Evolutionary conservation across 1,140 invertebrate species (phyloP), one percentile per base, ranked within the genome.

Genomic region (Dysdera silvatica): DNA sequence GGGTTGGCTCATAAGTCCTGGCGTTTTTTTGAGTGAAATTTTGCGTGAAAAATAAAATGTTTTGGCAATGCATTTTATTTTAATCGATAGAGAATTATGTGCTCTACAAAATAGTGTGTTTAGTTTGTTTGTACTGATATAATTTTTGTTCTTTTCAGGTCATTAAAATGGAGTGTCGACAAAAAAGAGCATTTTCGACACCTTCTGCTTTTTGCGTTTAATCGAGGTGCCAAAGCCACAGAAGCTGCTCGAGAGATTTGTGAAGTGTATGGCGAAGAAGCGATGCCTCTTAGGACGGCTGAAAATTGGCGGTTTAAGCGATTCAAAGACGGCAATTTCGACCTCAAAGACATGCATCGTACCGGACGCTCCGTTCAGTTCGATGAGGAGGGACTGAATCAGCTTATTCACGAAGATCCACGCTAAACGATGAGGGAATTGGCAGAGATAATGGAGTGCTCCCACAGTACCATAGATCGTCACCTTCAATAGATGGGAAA

Each of bases 251-350:
- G 23, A 8, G n/a, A 43, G 7, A 43, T 43, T 43, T 43, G 41
- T 6, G 41, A 6, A 8, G 41, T n/a, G 23, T 43, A 18, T 43
- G 41, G n/a, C 6, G 41, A 43, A 18, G 41, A 16, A 16, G 41
- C 3, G 1, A 45, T 45, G 18, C 1, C 3, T 18, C 12, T 16
- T 16, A 18, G 4, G 18, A 48, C 33, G 2, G 43, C 56, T 58
- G 3, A 14, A n/a, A 18, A 58, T 32, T 47, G n/a, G n/a, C n/a
- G 1, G 33, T 58, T 28, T 45, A 29, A 23, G 2, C 31, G 26
- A 40, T 48, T 58, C 23, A 58, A 2, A 58, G 23, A 58, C 18
- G 24, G 29, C 10, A 58, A 48, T 58, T 58, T 4, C n/a, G 56
- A 58, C 43, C 56, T 58, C 29, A 43, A 55, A 29, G 49, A 55